Evolutionary conservation across 2,113 vertebrate species (phyloP).

Genomic region (Mirounga angustirostris): DNA sequence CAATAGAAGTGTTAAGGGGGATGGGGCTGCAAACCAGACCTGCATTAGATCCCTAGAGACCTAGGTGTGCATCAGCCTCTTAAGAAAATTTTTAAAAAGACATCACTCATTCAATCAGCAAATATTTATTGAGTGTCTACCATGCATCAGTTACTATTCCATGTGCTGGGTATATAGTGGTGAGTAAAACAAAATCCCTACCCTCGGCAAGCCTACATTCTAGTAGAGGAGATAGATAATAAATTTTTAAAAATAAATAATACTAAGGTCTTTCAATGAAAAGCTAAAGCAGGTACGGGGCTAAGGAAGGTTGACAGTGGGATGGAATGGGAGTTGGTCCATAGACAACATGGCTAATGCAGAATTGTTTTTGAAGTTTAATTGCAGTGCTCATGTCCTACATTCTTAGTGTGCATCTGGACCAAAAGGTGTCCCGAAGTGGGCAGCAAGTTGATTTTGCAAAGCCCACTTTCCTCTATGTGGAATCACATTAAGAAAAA

Average conservation of each 20-base stretch:
- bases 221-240: background rate
- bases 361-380: background rate
- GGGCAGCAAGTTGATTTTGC: background rate
- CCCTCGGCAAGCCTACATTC: background rate
- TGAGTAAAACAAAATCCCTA: background rate
- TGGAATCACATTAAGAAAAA: background rate
- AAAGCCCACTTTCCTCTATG: background rate
- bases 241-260: background rate
- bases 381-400: background rate
- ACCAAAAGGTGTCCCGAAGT: background rate
- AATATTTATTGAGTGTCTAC: conserved; percentile 14
- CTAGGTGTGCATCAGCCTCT: background rate
- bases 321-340: background rate
- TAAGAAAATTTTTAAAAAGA: background rate
- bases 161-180: background rate
- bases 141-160: background rate
- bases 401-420: background rate
- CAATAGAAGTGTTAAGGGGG: background rate
- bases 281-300: background rate
- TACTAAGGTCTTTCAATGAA: background rate
- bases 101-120: background rate
- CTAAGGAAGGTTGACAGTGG: background rate
- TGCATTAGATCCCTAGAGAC: background rate
- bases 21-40: background rate
- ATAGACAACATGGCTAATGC: background rate